Percentiles rank a stretch among this genome's conserved stretches.
These are phyloP conservation scores for Eulemur macaco DNA, from an alignment of 2,113 vertebrate genomes.

Conservation along the genomic window DNA sequence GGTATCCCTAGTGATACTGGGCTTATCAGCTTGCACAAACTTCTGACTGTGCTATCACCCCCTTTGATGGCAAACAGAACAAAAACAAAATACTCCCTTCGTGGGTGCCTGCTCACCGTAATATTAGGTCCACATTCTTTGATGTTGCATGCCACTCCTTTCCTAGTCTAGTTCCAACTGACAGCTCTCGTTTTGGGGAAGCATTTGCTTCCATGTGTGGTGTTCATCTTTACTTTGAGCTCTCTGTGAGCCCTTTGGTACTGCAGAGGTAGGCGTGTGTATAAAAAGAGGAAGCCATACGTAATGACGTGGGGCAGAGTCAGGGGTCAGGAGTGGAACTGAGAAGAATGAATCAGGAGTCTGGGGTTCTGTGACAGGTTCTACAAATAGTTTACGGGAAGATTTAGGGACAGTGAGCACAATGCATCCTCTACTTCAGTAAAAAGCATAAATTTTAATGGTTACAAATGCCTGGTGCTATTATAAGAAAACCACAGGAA, in stretches of 20 bases:
- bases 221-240: background rate
- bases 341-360: background rate
- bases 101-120: background rate
- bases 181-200: background rate
- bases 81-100: background rate
- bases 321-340: background rate
- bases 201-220: background rate
- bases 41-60: background rate
- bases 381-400: background rate
- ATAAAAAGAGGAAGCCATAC: background rate
- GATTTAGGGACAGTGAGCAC: background rate
- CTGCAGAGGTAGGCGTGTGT: background rate
- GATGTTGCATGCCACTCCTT: background rate
- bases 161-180: background rate
- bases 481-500: constrained; percentile 63
- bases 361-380: background rate
- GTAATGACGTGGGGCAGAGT: background rate
- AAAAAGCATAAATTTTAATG: constrained; percentile 46
- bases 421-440: constrained; percentile 21
- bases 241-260: background rate
- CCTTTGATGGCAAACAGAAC: background rate
- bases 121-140: background rate
- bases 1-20: background rate
- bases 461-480: constrained; percentile 17
- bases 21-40: background rate